Conservation (phyloP, 2,888 invertebrate species). For the Trisateles emortualis region DNA sequence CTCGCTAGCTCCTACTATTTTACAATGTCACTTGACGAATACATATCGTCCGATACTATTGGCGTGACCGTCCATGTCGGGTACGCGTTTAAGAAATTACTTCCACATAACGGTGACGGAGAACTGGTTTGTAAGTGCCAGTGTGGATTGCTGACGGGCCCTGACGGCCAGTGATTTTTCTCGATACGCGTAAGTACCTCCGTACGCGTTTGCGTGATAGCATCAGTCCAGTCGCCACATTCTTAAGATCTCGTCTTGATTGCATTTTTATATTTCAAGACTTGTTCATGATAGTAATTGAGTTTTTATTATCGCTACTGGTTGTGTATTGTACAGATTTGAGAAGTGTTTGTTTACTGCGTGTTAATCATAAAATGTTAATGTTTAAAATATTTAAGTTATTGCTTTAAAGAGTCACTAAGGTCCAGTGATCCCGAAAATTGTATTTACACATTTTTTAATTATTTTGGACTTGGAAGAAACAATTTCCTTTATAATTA, state of each 20-base stretch:
- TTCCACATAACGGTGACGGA: slow-evolving; percentile 75
- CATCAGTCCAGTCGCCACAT: slow-evolving; percentile 33
- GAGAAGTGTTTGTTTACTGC: too few relatives aligned
- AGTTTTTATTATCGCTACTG: background rate
- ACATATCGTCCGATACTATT: slow-evolving; percentile 56
- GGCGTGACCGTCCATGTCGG: slow-evolving; percentile 67
- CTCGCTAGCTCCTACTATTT: too few relatives aligned
- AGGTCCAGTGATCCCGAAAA: too few relatives aligned
- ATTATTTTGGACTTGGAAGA: too few relatives aligned
- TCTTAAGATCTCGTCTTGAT: slow-evolving; percentile 23
- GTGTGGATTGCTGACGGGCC: slow-evolving; percentile 51
- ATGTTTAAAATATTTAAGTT: too few relatives aligned
- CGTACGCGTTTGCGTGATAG: slow-evolving; percentile 25
- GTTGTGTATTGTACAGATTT: background rate
- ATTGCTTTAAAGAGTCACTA: too few relatives aligned
- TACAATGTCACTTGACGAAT: slow-evolving; percentile 47
- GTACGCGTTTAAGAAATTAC: slow-evolving; percentile 75
- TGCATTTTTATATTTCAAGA: slow-evolving; percentile 27
- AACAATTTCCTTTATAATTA: too few relatives aligned
- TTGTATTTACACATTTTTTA: too few relatives aligned
- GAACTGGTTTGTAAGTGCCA: slow-evolving; percentile 74
- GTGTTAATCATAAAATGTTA: too few relatives aligned
- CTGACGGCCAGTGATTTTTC: slow-evolving; percentile 66
- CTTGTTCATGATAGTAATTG: slow-evolving; percentile 9
- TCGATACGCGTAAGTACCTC: slow-evolving; percentile 47